Conservation (phyloP, 2,797 vertebrate genomes). For the Phoebastria nigripes region DNA sequence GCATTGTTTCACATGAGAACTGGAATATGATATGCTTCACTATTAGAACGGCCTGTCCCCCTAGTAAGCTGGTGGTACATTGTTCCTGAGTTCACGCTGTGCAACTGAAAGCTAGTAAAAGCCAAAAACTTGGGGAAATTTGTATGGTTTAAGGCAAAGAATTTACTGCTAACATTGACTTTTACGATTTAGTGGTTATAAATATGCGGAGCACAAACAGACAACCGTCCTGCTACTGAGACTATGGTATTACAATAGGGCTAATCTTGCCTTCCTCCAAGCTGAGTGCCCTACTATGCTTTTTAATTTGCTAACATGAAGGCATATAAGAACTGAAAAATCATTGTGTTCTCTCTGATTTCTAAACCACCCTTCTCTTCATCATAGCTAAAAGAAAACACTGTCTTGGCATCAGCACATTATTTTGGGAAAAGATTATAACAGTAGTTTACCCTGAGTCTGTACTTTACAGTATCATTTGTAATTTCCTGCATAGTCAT, state of each 20-base stretch:
- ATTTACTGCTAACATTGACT: not conserved
- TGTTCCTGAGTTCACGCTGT: not conserved
- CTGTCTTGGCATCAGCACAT: not conserved
- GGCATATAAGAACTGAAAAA: not conserved
- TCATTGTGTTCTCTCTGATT: not conserved
- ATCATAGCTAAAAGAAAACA: not conserved
- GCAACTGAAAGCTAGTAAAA: not conserved
- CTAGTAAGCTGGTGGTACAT: not conserved
- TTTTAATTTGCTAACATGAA: not conserved
- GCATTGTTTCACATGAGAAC: not conserved
- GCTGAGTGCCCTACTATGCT: not conserved
- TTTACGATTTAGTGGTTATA: not conserved
- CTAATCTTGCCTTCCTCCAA: not conserved
- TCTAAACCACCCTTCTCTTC: not conserved
- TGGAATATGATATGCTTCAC: not conserved
- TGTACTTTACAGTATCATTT: not conserved
- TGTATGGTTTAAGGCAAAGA: not conserved
- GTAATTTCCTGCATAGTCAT: not conserved
- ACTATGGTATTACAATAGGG: not conserved
- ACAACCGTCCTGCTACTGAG: not conserved
- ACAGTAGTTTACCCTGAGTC: not conserved
- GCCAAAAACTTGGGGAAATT: not conserved
- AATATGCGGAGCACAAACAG: not conserved
- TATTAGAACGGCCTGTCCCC: not conserved
- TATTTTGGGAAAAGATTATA: not conserved